A percentile compares a stretch with the other conserved stretches of the same genome.
Conservation (phyloP, 2,797 vertebrate species). For the Simalia tracyae region DNA sequence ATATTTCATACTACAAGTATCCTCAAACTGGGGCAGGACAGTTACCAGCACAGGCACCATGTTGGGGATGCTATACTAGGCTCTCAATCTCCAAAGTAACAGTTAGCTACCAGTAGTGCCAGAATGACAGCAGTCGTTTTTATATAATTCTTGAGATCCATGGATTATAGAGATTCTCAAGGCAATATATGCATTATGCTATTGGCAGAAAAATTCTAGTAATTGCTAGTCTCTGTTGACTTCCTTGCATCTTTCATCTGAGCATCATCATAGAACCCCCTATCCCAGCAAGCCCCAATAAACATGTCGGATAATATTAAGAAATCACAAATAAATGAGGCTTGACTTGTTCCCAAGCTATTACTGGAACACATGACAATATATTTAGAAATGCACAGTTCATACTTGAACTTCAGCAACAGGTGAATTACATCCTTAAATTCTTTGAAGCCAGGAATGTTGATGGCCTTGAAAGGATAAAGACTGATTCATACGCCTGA, state of each 20-base stretch:
- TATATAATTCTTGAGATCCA: conserved; percentile 13
- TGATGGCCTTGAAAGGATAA: background rate
- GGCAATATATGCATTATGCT: background rate
- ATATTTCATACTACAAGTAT: background rate
- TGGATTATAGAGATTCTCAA: conserved; percentile 15
- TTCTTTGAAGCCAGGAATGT: background rate
- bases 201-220: conserved; percentile 13
- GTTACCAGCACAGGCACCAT: background rate
- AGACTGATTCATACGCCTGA: background rate
- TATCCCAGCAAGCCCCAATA: background rate
- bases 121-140: conserved; percentile 21
- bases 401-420: background rate
- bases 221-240: conserved; percentile 20
- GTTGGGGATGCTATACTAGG: background rate
- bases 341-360: background rate
- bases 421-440: conserved; percentile 3
- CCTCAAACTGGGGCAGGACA: background rate
- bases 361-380: background rate
- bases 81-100: background rate
- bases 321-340: conserved; percentile 27
- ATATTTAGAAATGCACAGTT: background rate
- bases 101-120: background rate
- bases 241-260: conserved; percentile 16
- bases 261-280: background rate
- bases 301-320: conserved; percentile 21